A percentile compares a stretch with the other conserved stretches of the same genome.
These are phyloP conservation scores for Lycocorax pyrrhopterus DNA, from an alignment of 2,113 vertebrate genomes.

Conservation along the genomic window DNA sequence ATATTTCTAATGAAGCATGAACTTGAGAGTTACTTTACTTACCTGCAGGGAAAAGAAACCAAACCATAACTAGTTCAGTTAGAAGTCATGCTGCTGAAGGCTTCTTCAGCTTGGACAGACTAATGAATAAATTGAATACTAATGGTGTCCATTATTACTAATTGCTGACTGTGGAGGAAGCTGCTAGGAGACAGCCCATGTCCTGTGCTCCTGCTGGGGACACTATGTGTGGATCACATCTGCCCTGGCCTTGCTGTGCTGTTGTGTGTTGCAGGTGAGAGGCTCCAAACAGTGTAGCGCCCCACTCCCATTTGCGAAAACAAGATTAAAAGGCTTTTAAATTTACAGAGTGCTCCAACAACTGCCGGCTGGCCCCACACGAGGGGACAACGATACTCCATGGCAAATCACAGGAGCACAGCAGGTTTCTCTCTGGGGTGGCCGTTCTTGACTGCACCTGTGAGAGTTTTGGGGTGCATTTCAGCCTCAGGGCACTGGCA, in stretches of 20 bases:
- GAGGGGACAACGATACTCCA: fast-evolving
- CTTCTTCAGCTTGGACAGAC: not conserved
- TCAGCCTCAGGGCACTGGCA: not conserved
- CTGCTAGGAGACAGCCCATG: not conserved
- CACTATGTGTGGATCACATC: not conserved
- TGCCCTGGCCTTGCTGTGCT: not conserved
- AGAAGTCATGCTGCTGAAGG: not conserved
- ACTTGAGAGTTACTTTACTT: not conserved
- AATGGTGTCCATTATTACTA: not conserved
- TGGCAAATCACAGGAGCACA: not conserved
- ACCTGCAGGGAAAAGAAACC: not conserved
- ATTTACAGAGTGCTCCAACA: not conserved
- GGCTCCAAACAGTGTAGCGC: not conserved
- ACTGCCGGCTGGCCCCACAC: fast-evolving
- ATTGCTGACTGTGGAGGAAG: not conserved
- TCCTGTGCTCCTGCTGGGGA: not conserved
- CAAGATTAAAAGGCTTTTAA: not conserved
- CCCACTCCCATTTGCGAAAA: not conserved
- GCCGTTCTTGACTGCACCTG: not conserved
- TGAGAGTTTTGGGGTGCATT: not conserved
- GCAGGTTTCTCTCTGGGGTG: fast-evolving
- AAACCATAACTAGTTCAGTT: not conserved
- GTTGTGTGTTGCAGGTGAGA: too few species aligned
- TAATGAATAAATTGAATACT: not conserved
- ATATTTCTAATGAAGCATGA: not conserved